phyloP scores from a whole-genome alignment of 1,140 invertebrate species.

The Linepithema humile region DNA sequence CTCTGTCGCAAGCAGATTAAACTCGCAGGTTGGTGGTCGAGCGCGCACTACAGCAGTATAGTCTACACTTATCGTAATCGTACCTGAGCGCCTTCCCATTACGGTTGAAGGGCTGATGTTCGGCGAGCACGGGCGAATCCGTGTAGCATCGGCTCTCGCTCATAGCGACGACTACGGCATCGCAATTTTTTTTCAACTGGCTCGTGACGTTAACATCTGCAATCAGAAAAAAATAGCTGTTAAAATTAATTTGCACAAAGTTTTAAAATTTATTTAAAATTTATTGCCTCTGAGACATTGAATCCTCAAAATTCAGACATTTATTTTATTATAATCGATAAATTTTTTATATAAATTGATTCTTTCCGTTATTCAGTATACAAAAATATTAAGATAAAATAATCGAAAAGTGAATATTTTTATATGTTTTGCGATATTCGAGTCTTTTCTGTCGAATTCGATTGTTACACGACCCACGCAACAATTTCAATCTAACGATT shows the following conservation, averaged over 20 bases:
- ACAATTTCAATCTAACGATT: constrained; percentile 22
- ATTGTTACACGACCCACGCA: constrained; percentile 8
- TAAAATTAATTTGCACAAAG: neutral
- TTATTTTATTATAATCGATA: no score
- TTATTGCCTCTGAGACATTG: no score
- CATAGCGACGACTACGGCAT: constrained; percentile 74
- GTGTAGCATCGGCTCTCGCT: constrained; percentile 71
- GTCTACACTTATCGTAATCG: constrained; percentile 67
- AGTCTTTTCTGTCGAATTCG: neutral
- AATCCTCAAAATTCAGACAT: no score
- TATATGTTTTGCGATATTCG: neutral
- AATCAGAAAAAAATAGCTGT: constrained; percentile 43
- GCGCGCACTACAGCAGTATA: neutral
- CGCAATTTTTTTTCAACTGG: constrained; percentile 54
- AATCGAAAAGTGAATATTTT: no score
- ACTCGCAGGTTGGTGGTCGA: constrained; percentile 18
- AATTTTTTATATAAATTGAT: no score
- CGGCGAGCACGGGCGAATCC: constrained; percentile 70
- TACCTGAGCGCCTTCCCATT: constrained; percentile 82
- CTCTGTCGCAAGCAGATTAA: constrained; percentile 68
- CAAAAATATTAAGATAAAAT: no score
- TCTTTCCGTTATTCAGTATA: no score
- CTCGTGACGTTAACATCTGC: constrained; percentile 59
- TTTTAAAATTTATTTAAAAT: neutral
- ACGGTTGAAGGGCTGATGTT: constrained; percentile 77